phyloP scores from a whole-genome alignment of 2,113 vertebrate genomes.

The Stercorarius parasiticus region DNA sequence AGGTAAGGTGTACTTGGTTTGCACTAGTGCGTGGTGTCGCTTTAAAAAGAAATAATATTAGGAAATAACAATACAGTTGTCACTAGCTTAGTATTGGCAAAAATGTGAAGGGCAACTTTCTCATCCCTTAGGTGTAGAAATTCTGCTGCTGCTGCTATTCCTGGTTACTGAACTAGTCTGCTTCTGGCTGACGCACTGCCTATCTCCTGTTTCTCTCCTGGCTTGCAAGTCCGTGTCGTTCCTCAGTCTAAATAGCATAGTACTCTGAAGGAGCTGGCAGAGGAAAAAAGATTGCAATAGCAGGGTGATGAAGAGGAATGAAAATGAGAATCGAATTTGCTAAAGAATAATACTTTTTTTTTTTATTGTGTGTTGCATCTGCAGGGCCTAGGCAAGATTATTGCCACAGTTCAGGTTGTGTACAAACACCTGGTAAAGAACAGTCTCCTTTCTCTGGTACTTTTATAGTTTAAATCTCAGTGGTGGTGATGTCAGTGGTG shows the following conservation, averaged over 20 bases:
- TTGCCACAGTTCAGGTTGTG: not conserved
- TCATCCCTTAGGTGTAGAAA: not conserved
- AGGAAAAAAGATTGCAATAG: not conserved
- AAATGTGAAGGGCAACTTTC: not conserved
- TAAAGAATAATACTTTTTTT: not conserved
- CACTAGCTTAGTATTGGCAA: not conserved
- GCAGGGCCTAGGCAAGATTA: not conserved
- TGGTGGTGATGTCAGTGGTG: not conserved
- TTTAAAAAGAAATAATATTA: not conserved
- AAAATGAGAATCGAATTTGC: not conserved
- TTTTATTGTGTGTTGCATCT: not conserved
- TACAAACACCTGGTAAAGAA: not conserved
- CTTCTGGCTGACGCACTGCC: not conserved
- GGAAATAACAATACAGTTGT: not conserved
- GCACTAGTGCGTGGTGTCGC: not conserved
- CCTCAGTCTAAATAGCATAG: not conserved
- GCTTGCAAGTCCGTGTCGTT: fast-evolving
- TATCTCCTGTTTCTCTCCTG: not conserved
- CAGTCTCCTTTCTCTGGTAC: not conserved
- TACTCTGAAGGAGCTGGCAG: not conserved
- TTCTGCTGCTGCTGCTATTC: not conserved
- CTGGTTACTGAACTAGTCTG: not conserved
- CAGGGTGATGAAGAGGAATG: not conserved
- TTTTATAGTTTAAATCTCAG: not conserved
- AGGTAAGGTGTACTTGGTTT: not conserved